phyloP scores from a whole-genome alignment of 2,797 vertebrate genomes.

The Epinephelus coioides region DNA sequence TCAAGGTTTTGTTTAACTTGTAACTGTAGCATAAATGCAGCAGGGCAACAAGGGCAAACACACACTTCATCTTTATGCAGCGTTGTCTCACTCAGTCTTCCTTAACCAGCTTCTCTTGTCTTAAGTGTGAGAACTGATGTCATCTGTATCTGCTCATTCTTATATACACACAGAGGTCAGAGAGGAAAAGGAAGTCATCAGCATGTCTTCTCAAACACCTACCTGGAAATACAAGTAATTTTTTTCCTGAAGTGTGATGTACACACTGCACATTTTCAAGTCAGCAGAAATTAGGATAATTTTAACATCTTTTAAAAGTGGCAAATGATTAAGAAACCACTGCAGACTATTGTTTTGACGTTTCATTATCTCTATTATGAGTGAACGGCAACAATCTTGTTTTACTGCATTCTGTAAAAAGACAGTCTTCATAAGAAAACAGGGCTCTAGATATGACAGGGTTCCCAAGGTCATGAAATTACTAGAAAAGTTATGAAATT shows the following conservation, averaged over 20 bases:
- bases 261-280: not conserved
- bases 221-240: conserved; percentile 3
- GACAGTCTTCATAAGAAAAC: not conserved
- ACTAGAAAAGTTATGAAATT: not conserved
- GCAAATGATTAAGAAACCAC: not conserved
- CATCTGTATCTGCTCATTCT: conserved; percentile 35
- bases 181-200: conserved; percentile 34
- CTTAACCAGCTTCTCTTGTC: conserved; percentile 7
- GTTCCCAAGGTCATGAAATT: not conserved
- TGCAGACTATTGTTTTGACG: not conserved
- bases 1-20: fast-evolving
- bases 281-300: not conserved
- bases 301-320: not conserved
- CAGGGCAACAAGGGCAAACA: conserved; percentile 50
- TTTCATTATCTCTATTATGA: not conserved
- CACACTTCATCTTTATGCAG: conserved; percentile 59
- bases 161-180: conserved; percentile 45
- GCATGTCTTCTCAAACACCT: conserved; percentile 30
- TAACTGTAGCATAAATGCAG: conserved; percentile 38
- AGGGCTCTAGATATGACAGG: not conserved
- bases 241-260: not conserved
- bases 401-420: conserved; percentile 2
- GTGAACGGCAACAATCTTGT: not conserved
- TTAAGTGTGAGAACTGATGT: conserved; percentile 26
- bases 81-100: conserved; percentile 20